These are phyloP conservation scores for Amiota minor DNA, from an alignment of 2,888 invertebrate genomes.

Conservation along the genomic window DNA sequence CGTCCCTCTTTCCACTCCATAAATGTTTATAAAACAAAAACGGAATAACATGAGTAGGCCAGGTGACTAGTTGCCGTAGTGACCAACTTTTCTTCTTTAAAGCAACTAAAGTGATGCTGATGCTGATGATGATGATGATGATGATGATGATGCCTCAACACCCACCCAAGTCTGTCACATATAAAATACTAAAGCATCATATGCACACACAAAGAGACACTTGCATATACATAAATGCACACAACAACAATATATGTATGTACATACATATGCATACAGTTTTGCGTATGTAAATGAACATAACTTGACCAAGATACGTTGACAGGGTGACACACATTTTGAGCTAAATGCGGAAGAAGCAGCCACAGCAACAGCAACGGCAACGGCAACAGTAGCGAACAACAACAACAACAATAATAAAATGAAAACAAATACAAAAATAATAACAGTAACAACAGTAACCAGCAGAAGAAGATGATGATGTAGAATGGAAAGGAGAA, in stretches of 20 bases:
- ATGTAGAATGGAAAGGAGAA: background rate
- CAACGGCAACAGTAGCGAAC: background rate
- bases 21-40: no score
- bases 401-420: background rate
- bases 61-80: no score
- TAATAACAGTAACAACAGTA: background rate
- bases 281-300: constrained; percentile 16
- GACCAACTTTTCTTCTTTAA: no score
- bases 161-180: no score
- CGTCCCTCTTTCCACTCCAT: no score
- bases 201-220: background rate
- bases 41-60: no score
- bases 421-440: background rate
- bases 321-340: constrained; percentile 28
- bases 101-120: no score
- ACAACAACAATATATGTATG: constrained; percentile 2
- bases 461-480: background rate
- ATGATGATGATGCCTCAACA: no score
- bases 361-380: background rate
- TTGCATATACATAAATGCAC: background rate
- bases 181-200: no score
- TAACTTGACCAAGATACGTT: constrained; percentile 27
- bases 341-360: background rate
- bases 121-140: no score
- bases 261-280: no score